phyloP scores from a whole-genome alignment of 2,797 vertebrate genomes.

The Siniperca obscura region DNA sequence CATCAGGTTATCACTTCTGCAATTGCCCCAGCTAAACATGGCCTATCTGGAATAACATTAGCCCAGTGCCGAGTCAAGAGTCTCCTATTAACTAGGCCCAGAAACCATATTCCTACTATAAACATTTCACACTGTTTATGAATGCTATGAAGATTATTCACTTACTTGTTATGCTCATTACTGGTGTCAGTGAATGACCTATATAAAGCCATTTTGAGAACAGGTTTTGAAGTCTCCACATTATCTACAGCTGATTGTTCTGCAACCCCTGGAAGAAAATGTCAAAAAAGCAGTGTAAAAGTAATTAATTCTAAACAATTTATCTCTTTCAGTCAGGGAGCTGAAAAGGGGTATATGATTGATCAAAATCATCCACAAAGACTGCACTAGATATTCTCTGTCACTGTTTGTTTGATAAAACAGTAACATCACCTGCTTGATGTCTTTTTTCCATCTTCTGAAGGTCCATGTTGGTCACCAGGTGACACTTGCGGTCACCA shows the following conservation, averaged over 20 bases:
- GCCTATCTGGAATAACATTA: neutral
- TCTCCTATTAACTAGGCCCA: neutral
- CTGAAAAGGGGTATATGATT: neutral
- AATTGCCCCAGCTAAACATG: neutral
- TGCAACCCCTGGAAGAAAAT: conserved; percentile 51
- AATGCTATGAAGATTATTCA: neutral
- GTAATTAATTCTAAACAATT: neutral
- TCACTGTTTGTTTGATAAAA: neutral
- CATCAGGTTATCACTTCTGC: neutral
- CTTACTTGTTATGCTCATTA: conserved; percentile 66
- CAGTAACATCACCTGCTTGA: conserved; percentile 60
- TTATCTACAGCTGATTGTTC: conserved; percentile 51
- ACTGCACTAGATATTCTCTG: neutral
- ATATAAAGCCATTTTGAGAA: conserved; percentile 77
- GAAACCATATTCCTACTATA: neutral
- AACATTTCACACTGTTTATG: neutral
- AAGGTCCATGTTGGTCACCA: conserved; percentile 85
- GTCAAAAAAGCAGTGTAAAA: neutral
- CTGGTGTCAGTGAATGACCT: conserved; percentile 20
- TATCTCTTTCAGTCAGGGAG: neutral
- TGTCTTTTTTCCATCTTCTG: conserved; percentile 85
- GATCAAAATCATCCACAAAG: neutral
- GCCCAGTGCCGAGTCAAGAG: neutral
- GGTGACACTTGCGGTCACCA: conserved; percentile 81
- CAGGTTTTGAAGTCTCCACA: conserved; percentile 78